Base-by-base conservation (phyloP, 2,888 invertebrate species). In the Sinohyriopsis cumingii region DNA sequence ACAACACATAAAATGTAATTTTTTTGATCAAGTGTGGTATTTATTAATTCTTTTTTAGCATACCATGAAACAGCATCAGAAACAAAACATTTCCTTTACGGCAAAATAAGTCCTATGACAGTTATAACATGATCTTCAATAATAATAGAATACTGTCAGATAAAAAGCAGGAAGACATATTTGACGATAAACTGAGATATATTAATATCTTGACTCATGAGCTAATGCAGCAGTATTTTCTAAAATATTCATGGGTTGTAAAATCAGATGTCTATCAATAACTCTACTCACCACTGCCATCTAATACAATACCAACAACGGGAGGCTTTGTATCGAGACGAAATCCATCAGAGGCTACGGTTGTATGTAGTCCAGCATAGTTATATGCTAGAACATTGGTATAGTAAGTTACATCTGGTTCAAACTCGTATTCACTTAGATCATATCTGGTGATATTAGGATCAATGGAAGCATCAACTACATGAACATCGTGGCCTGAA, bases 291-390 rank as follows among this genome's bases (percentile, higher is more conserved):
- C 75, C 75, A 18, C 24, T 59, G 20, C 71, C 73, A 66, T 74
- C 73, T 20, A 63, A 56, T 20, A 69, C 66, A 12, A 63, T 65
- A 5, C 73, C 73, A 18, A 66, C 19, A 6, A 59, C 20, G 19
- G 77, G 77, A 25, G 70, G 68, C 18, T 24, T 54, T 33, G n/a
- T 24, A 55, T 75, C 75, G 0, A 75, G 54, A 28, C 56, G 28
- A n/a, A 77, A 69, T 0, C 79, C 79, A 67, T 79, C 79, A 24
- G 75, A 75, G 18, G 67, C 55, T 15, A 63, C 71, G 24, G 72
- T 72, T 45, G 56, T 59, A 53, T 67, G 63, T 18, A 77, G 67
- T 15, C 79, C 79, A 9, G 76, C 70, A 22, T 67, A 57, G 62
- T 68, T 79, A 59, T 70, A 72, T 22, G 75, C 75, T 20, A 77